Evolutionary conservation across 2,888 invertebrate species (phyloP), one percentile per base, ranked within the genome.

Genomic region (Malthinus seriepunctatus): DNA sequence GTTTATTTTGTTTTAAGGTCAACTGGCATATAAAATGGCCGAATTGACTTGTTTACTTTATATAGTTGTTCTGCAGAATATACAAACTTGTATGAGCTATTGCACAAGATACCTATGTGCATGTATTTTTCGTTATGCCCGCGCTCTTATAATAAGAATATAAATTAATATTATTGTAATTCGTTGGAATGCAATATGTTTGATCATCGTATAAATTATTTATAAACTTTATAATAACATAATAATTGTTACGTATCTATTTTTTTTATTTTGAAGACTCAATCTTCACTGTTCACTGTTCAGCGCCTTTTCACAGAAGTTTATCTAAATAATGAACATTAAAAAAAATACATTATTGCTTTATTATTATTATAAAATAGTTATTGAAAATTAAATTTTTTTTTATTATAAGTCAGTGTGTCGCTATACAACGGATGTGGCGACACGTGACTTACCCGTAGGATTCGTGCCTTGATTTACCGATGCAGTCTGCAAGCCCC

Each of bases 361-460:
- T 3, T 42, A 42, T 23, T 15, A 9, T 23, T 59, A 60, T 54
- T 61, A 63, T 56, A 63, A 50, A 59, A 59, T 55, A 51, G 61
- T 56, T 49, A 59, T 58, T 58, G 55, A 54, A 48, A 53, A 56
- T 42, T 54, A 47, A 63, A 64, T 63, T 62, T 62, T 70, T 73
- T 76, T 75, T 76, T 75, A 77, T 76, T 76, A 70, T 76, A 76
- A 77, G 77, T 77, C 76, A 77, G 75, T 77, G 69, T 77, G 77
- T 76, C 77, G 76, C 72, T 62, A n/a, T 64, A 68, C 65, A 69
- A 71, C 76, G 77, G 78, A 77, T 76, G 73, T 68, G 60, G 67
- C 67, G 68, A 72, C 74, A 73, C 76, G 76, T 76, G 76, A 76
- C 73, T 65, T 61, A 65, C 63, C 62, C 39, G 60, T 66, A 69